Evolutionary conservation across 2,888 invertebrate species (phyloP).

Genomic region (Synanthedon tipuliformis): DNA sequence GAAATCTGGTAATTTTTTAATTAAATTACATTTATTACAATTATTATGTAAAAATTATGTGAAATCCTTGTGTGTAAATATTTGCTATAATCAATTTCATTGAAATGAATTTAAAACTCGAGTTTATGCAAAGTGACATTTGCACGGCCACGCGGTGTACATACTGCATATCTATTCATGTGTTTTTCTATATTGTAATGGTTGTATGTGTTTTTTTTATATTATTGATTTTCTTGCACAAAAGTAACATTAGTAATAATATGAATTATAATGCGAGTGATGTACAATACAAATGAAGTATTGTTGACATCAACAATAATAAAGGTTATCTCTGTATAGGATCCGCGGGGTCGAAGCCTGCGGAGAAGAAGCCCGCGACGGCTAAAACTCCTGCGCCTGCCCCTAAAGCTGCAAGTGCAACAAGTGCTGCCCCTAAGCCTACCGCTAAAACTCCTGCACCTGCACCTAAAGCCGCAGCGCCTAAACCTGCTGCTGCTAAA

Average conservation of each 20-base stretch:
- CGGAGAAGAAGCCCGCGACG: conserved; percentile 54
- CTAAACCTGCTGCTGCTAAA: conserved; percentile 36
- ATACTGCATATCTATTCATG: neutral
- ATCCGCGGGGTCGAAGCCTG: conserved; percentile 53
- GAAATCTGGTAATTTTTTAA: conserved; percentile 79
- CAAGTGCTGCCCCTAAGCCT: conserved; percentile 42
- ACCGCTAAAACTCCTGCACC: conserved; percentile 51
- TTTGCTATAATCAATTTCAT: neutral
- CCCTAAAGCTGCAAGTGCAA: conserved; percentile 44
- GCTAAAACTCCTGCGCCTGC: conserved; percentile 59
- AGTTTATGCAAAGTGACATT: conserved; percentile 3
- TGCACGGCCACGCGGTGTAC: conserved; percentile 40
- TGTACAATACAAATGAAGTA: no score
- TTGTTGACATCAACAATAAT: neutral
- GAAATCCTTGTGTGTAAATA: neutral
- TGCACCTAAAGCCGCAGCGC: conserved; percentile 66
- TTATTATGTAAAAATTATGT: neutral
- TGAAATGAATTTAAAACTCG: no score
- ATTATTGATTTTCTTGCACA: no score
- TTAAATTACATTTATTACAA: conserved; percentile 6
- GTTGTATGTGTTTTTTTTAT: no score
- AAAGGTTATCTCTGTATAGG: conserved; percentile 18
- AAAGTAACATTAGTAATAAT: neutral
- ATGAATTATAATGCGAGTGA: no score
- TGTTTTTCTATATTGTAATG: neutral